Evolutionary conservation across 2,888 invertebrate genomes (phyloP).

Genomic region (Fragum fragum): DNA sequence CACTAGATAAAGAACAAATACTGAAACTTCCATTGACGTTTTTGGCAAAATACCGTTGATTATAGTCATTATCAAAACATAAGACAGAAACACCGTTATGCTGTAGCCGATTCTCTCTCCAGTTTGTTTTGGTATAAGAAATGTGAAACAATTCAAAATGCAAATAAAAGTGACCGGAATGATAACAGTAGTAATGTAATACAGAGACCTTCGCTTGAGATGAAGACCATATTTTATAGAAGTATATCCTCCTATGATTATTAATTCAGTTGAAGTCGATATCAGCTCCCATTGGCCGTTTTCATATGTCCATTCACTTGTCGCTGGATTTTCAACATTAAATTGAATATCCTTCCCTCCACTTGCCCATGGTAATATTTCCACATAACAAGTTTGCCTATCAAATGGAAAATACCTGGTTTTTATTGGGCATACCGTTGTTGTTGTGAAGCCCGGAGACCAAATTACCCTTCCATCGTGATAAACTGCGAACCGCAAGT

Average conservation of each 20-base stretch:
- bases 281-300: conserved; percentile 13
- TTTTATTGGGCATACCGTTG: background rate
- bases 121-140: conserved; percentile 1
- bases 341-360: background rate
- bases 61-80: background rate
- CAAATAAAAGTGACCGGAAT: background rate
- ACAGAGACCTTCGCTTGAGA: background rate
- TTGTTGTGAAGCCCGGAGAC: background rate
- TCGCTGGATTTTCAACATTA: background rate
- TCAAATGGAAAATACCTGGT: conserved; percentile 8
- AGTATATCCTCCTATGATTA: background rate
- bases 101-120: conserved; percentile 15
- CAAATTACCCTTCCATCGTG: background rate
- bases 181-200: background rate
- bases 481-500: background rate
- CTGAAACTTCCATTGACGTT: conserved; percentile 1
- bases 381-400: background rate
- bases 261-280: background rate
- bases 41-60: background rate
- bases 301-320: background rate
- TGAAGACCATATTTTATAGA: background rate
- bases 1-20: background rate
- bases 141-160: conserved; percentile 12
- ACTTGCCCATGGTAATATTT: conserved; percentile 4
- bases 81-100: conserved; percentile 4